Percentiles rank a stretch among this genome's conserved stretches.
Evolutionary conservation across 2,113 vertebrate species (phyloP).

Genomic region (Pipa parva): DNA sequence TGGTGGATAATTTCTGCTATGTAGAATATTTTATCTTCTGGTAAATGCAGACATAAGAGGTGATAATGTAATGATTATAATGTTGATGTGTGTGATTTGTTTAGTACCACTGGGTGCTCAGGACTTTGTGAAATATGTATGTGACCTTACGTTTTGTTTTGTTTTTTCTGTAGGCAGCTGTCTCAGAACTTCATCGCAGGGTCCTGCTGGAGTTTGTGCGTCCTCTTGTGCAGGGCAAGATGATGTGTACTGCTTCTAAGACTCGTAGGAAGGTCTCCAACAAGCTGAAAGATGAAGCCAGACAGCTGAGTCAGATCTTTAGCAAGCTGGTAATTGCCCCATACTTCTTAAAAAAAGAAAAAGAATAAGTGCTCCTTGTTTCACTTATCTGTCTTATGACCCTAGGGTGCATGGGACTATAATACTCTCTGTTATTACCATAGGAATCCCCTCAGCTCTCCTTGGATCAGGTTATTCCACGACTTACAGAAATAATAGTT

Average conservation of each 20-base stretch:
- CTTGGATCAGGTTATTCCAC: constrained; percentile 76
- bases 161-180: constrained; percentile 59
- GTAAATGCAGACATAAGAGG: too few species aligned
- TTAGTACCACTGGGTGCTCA: too few species aligned
- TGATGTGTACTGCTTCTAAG: constrained; percentile 76
- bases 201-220: constrained; percentile 79
- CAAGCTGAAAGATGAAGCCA: constrained; percentile 72
- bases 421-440: neutral
- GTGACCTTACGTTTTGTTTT: too few species aligned
- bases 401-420: neutral
- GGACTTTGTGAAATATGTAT: too few species aligned
- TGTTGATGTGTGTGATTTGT: too few species aligned
- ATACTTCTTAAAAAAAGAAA: too few species aligned
- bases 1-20: too few species aligned
- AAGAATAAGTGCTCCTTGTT: too few species aligned
- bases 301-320: constrained; percentile 77
- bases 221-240: constrained; percentile 72
- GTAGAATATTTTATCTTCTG: too few species aligned
- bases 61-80: too few species aligned
- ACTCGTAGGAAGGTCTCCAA: constrained; percentile 74
- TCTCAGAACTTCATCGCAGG: constrained; percentile 73
- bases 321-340: constrained; percentile 72
- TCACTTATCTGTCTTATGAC: too few species aligned
- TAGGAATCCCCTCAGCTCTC: constrained; percentile 78
- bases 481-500: constrained; percentile 79